A percentile compares a stretch with the other conserved stretches of the same genome.
Conservation (phyloP, 2,113 vertebrate species). For the Lynx canadensis region DNA sequence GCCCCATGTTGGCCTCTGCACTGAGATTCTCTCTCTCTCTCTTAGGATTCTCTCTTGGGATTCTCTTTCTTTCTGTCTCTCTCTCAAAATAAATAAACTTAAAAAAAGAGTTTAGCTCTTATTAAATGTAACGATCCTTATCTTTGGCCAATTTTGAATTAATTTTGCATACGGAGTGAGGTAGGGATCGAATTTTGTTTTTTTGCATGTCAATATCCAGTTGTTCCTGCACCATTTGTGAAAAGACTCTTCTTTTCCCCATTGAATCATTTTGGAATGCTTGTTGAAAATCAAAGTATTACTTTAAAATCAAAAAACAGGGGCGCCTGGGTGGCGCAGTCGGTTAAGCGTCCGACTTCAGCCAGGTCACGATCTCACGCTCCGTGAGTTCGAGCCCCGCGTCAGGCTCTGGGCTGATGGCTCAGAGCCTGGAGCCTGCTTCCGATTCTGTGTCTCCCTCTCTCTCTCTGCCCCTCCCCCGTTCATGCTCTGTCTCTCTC, state of each 20-base stretch:
- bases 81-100: not conserved
- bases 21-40: not conserved
- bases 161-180: not conserved
- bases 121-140: not conserved
- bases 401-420: too few relatives aligned
- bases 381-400: too few relatives aligned
- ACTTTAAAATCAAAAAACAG: slow-evolving; percentile 40
- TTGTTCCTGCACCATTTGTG: not conserved
- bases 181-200: not conserved
- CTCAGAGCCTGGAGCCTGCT: too few relatives aligned
- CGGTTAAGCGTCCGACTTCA: too few relatives aligned
- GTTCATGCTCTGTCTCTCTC: too few relatives aligned
- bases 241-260: not conserved
- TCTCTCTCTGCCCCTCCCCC: too few relatives aligned
- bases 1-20: not conserved
- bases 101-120: not conserved
- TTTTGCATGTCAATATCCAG: not conserved
- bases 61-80: not conserved
- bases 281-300: slow-evolving; percentile 29
- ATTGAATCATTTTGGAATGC: not conserved
- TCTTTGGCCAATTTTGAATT: not conserved
- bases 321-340: too few relatives aligned
- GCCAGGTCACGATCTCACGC: too few relatives aligned
- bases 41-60: not conserved
- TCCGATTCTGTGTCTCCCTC: too few relatives aligned